Evolutionary conservation across 2,888 invertebrate genomes (phyloP), one percentile per base, ranked within the genome.

Genomic region (Plagodis dolabraria): DNA sequence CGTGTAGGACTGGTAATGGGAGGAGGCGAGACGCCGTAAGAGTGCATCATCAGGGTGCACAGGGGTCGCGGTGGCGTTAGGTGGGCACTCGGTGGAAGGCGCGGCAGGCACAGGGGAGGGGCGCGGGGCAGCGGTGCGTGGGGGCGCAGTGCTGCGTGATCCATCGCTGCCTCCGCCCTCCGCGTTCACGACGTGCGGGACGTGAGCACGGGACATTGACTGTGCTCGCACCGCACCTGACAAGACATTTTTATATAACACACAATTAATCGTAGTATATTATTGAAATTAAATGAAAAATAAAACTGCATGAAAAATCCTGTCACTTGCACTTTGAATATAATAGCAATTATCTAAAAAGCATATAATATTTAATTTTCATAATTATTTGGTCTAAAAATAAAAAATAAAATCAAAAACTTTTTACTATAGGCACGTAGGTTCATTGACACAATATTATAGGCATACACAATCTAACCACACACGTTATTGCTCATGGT

Each of bases 1-100:
- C 6, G 97, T 97, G 83, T 98, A 97, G 61, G 96, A 97, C 80
- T 97, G 97, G 77, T 97, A 97, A 76, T 97, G 97, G 61, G 96
- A 96, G 9, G 95, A 95, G n/a, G 96, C 96, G 7, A 97, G 91
- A 49, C 96, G 95, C 42, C 96, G 94, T 47, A 96, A 88, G 5
- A 97, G 92, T 64, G 96, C 96, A 67, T 95, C 96, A 55, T 95
- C 95, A 6, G 94, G 87, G 55, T 94, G 93, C 42, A 93, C 81
- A 0, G 90, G 77, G 5, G 87, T 76, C 0, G 83, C 79, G 0
- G 92, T 90, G 6, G 85, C 77, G 78, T 96, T 96, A 7, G 96
- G 95, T 4, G 96, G 95, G 74, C 96, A 96, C 80, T 96, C 96
- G 11, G 96, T 96, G n/a, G 95, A 95, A 7, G 94, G 93, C 6